These are phyloP conservation scores for Pluvialis apricaria DNA, from an alignment of 2,113 vertebrate genomes.

Conservation along the genomic window DNA sequence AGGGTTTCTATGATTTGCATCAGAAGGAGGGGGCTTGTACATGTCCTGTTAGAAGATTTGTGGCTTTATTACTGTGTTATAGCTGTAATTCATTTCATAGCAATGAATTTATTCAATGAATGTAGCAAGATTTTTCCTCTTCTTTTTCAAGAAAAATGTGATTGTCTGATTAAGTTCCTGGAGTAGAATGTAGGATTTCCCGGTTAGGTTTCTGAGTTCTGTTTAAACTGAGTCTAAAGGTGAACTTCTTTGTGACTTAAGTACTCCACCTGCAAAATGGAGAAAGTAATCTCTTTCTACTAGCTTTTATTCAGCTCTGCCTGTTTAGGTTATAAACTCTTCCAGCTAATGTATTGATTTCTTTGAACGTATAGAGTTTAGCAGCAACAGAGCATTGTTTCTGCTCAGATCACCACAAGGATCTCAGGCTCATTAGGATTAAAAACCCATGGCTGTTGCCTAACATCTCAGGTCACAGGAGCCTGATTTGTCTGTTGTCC, in stretches of 20 bases:
- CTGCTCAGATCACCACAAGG: neutral
- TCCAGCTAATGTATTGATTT: neutral
- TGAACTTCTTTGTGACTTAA: neutral
- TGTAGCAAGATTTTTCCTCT: neutral
- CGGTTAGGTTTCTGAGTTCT: neutral
- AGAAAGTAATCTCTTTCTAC: neutral
- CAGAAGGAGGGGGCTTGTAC: fast-evolving
- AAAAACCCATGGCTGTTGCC: neutral
- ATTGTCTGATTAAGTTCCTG: neutral
- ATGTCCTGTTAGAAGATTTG: neutral
- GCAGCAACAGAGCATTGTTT: neutral
- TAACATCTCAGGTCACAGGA: neutral
- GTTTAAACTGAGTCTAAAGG: neutral
- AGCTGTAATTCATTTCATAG: neutral
- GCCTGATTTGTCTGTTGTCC: neutral
- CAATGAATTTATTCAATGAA: neutral
- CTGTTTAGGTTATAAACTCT: neutral
- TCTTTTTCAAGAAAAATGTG: neutral
- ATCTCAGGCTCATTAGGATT: neutral
- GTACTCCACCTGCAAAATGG: neutral
- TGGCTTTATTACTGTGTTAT: neutral
- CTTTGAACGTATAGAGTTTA: neutral
- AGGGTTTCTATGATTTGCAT: neutral
- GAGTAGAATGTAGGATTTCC: neutral
- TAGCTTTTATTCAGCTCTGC: neutral